phyloP scores from a whole-genome alignment of 2,888 invertebrate genomes.

The Torymus aiolomorphi region DNA sequence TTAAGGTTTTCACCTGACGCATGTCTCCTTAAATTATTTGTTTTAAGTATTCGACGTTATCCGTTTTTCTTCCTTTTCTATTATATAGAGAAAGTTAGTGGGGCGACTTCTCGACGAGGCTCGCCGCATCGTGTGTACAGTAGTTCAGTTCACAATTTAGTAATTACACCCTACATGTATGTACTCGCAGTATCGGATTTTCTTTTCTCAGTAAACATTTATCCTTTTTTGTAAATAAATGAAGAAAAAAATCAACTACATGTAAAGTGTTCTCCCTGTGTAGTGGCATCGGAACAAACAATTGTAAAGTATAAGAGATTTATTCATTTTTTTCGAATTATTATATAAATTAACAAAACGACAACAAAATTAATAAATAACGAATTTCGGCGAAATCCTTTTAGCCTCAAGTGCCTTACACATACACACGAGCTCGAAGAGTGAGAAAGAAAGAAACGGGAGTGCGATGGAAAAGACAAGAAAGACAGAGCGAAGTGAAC shows the following conservation, averaged over 20 bases:
- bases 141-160: conserved; percentile 51
- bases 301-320: conserved; percentile 47
- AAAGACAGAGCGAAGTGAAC: conserved; percentile 15
- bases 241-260: conserved; percentile 35
- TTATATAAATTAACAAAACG: conserved; percentile 37
- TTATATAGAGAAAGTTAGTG: conserved; percentile 28
- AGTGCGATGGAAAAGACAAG: neutral
- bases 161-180: conserved; percentile 39
- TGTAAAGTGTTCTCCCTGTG: conserved; percentile 54
- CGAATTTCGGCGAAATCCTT: conserved; percentile 46
- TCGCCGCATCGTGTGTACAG: conserved; percentile 55
- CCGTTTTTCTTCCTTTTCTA: conserved; percentile 41
- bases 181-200: conserved; percentile 47
- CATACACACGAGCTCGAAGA: conserved; percentile 37
- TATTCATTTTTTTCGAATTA: conserved; percentile 42
- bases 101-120: conserved; percentile 30
- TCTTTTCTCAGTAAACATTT: conserved; percentile 34
- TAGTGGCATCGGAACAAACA: conserved; percentile 38
- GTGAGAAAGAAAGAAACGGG: conserved; percentile 12
- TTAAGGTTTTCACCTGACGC: conserved; percentile 48
- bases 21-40: conserved; percentile 48
- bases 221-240: conserved; percentile 53
- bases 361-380: conserved; percentile 14
- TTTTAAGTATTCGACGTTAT: conserved; percentile 56
- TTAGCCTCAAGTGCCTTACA: conserved; percentile 58